phyloP scores from a whole-genome alignment of 2,888 invertebrate genomes.

The Matsumyia berberina region DNA sequence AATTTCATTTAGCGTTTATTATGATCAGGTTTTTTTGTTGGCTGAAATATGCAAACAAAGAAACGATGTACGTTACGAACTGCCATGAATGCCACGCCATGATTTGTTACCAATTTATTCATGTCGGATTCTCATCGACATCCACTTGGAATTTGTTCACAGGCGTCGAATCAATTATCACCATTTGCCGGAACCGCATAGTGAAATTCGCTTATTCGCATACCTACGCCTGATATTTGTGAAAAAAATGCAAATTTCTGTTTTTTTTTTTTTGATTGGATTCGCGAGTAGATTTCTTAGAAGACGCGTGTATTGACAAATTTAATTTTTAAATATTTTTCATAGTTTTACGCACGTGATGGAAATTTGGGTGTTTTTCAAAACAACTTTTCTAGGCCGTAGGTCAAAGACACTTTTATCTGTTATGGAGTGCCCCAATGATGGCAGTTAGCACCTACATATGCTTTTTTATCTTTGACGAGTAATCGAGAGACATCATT shows the following conservation, averaged over 20 bases:
- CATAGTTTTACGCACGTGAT: background rate
- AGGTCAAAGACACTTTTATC: no score
- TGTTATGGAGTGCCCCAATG: no score
- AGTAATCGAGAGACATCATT: no score
- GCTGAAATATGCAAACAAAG: constrained; percentile 8
- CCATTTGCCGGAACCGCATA: constrained; percentile 10
- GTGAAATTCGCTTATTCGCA: constrained; percentile 3
- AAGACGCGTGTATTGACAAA: background rate
- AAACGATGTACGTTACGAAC: background rate
- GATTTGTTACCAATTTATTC: constrained; percentile 20
- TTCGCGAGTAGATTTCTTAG: background rate
- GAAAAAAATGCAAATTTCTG: constrained; percentile 4
- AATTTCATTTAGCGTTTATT: constrained; percentile 56
- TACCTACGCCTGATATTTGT: background rate
- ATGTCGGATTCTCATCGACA: background rate
- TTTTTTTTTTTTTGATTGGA: no score
- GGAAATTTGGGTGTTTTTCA: no score
- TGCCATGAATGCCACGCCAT: background rate
- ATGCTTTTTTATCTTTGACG: no score
- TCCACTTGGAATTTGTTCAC: constrained; percentile 46
- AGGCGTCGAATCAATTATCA: constrained; percentile 56
- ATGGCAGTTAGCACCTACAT: no score
- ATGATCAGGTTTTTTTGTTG: background rate
- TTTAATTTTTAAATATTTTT: background rate
- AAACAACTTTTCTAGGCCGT: background rate